Evolutionary conservation across 2,113 vertebrate genomes (phyloP).

Genomic region (Osmerus eperlanus): DNA sequence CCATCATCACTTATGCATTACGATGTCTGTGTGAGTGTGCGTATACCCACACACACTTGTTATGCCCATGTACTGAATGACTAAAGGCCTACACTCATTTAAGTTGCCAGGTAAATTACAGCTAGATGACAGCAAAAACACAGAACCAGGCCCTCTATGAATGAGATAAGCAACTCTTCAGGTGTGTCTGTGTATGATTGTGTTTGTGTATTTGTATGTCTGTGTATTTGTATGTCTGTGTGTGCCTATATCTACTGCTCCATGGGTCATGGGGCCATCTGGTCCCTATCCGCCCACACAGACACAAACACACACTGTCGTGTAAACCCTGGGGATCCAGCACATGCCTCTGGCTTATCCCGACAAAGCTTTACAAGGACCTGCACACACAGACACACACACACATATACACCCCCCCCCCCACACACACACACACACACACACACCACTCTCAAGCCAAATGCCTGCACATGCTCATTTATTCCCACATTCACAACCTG

Average conservation of each 20-base stretch:
- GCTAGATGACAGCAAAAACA: neutral
- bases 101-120: no score
- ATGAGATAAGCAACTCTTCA: neutral
- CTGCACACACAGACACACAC: neutral
- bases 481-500: neutral
- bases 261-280: constrained; percentile 5
- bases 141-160: neutral
- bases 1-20: no score
- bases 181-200: neutral
- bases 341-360: neutral
- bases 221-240: neutral
- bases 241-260: neutral
- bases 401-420: neutral
- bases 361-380: neutral
- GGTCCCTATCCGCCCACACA: neutral
- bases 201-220: neutral
- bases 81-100: no score
- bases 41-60: no score
- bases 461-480: neutral
- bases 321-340: neutral
- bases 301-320: neutral
- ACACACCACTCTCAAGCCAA: neutral
- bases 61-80: no score
- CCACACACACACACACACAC: no score
- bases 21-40: no score